Percentiles rank a stretch among this genome's conserved stretches.
These are phyloP conservation scores for Eulemur albifrons DNA, from an alignment of 2,797 vertebrate species.

Conservation along the genomic window DNA sequence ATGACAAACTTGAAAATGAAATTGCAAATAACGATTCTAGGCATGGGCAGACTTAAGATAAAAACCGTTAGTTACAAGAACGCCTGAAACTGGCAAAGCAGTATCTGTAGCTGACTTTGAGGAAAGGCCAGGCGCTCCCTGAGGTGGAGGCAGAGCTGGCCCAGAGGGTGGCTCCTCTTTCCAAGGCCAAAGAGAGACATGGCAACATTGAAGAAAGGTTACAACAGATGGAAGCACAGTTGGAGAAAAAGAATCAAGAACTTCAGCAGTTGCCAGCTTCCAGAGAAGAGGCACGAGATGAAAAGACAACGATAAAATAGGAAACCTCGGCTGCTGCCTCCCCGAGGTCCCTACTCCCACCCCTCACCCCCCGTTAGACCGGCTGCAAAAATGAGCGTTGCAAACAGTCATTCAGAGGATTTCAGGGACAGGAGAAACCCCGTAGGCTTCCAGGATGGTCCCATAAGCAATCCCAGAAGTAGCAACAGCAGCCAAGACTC, in stretches of 20 bases:
- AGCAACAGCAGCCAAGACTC: constrained; percentile 99
- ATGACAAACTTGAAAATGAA: constrained; percentile 98
- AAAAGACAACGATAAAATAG: constrained; percentile 95
- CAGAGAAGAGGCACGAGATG: constrained; percentile 85
- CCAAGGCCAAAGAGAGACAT: constrained; percentile 96
- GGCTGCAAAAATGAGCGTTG: too few relatives aligned
- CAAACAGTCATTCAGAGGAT: too few relatives aligned
- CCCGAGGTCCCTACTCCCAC: constrained; percentile 88
- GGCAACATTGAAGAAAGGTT: constrained; percentile 97
- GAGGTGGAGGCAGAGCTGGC: constrained; percentile 97
- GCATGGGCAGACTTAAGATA: constrained; percentile 95
- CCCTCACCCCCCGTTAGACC: constrained; percentile 77
- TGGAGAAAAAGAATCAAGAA: constrained; percentile 98
- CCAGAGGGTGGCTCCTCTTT: constrained; percentile 95
- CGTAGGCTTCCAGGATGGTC: constrained; percentile 92
- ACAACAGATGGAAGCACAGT: constrained; percentile 94
- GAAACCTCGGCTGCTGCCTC: constrained; percentile 96
- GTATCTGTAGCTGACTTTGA: constrained; percentile 95
- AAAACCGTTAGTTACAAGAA: constrained; percentile 94
- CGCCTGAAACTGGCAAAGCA: constrained; percentile 96
- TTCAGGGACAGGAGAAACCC: constrained; percentile 81
- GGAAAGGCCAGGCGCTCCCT: constrained; percentile 95
- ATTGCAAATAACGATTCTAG: constrained; percentile 97
- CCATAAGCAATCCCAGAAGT: constrained; percentile 96
- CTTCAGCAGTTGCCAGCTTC: constrained; percentile 86